phyloP scores from a whole-genome alignment of 2,113 vertebrate species.

The Lepisosteus oculatus region DNA sequence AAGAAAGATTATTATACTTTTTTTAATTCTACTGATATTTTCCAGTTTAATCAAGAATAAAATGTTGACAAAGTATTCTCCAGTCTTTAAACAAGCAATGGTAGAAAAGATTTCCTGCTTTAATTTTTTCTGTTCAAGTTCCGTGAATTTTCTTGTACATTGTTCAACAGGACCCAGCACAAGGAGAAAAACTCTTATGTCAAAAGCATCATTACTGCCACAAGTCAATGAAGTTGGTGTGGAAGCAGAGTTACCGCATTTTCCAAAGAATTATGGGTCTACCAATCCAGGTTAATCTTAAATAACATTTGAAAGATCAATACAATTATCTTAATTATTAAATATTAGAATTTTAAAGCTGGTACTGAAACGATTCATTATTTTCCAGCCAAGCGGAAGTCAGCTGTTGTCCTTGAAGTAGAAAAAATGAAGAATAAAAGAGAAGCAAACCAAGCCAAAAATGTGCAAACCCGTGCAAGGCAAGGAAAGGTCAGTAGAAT shows the following conservation, averaged over 20 bases:
- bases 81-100: too few relatives aligned
- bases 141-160: background rate
- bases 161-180: constrained; percentile 29
- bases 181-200: constrained; percentile 33
- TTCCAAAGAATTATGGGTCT: background rate
- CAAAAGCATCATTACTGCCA: constrained; percentile 22
- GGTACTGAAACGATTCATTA: background rate
- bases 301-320: too few relatives aligned
- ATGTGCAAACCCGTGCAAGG: constrained; percentile 69
- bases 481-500: constrained; percentile 73
- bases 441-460: constrained; percentile 71
- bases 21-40: background rate
- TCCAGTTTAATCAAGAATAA: too few relatives aligned
- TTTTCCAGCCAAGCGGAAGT: constrained; percentile 69
- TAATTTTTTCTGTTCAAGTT: background rate
- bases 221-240: constrained; percentile 30
- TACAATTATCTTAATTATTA: background rate
- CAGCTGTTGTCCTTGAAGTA: constrained; percentile 69
- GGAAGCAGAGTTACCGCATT: constrained; percentile 44
- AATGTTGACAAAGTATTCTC: too few relatives aligned
- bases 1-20: background rate
- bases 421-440: constrained; percentile 80
- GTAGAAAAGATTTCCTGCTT: background rate
- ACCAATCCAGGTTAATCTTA: constrained; percentile 24
- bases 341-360: background rate